Evolutionary conservation across 2,797 vertebrate species (phyloP).

Genomic region (Phaenicophaeus curvirostris): DNA sequence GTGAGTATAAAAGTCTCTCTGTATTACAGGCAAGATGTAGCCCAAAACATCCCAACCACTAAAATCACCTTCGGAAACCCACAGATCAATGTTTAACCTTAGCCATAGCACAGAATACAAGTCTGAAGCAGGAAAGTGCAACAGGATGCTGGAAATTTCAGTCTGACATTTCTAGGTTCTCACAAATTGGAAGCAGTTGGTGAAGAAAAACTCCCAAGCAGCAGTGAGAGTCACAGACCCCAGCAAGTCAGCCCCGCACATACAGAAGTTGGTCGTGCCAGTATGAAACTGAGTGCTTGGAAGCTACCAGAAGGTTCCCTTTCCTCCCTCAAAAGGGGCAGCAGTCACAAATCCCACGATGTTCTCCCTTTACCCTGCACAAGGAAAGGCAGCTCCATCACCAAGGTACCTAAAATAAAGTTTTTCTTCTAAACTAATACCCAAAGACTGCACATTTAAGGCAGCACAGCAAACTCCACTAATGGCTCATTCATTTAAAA

Average conservation of each 20-base stretch:
- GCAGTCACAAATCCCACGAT: neutral
- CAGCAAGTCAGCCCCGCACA: accelerated
- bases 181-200: neutral
- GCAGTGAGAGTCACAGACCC: neutral
- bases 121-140: neutral
- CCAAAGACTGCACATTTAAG: no score
- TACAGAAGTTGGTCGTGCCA: neutral
- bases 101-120: neutral
- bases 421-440: neutral
- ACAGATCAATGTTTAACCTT: neutral
- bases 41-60: neutral
- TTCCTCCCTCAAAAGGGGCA: neutral
- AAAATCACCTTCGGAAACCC: neutral
- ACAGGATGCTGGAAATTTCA: neutral
- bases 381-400: neutral
- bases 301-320: neutral
- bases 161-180: neutral
- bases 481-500: no score
- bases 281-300: accelerated
- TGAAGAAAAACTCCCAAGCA: neutral
- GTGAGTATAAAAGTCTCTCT: neutral
- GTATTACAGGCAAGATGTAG: neutral
- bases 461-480: no score
- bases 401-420: neutral
- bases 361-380: neutral